A percentile compares a stretch with the other conserved stretches of the same genome.
These are phyloP conservation scores for Coreius guichenoti DNA, from an alignment of 2,797 vertebrate species.

Conservation along the genomic window DNA sequence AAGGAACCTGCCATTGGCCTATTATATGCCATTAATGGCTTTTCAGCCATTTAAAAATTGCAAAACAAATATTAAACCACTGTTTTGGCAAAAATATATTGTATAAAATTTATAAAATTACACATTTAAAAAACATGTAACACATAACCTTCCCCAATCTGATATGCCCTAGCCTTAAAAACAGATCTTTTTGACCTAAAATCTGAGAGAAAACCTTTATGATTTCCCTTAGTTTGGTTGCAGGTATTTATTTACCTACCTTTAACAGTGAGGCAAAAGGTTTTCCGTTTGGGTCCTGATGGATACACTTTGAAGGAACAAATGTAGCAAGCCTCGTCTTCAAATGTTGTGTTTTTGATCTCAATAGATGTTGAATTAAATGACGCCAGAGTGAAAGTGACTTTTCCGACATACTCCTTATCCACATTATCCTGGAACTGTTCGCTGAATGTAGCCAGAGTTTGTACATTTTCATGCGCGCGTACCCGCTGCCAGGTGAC, in stretches of 20 bases:
- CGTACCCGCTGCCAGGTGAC: constrained; percentile 72
- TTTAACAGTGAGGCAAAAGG: constrained; percentile 70
- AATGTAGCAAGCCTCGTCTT: constrained; percentile 73
- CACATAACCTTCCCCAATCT: neutral
- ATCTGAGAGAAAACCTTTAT: neutral
- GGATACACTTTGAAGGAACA: constrained; percentile 75
- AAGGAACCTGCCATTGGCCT: neutral
- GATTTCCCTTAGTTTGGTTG: neutral
- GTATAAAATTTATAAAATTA: neutral
- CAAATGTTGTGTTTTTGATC: constrained; percentile 67
- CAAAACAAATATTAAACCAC: neutral
- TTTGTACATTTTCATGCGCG: constrained; percentile 22
- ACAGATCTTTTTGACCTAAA: neutral
- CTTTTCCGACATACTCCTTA: constrained; percentile 52
- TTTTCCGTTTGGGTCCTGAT: constrained; percentile 60
- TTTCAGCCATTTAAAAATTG: neutral
- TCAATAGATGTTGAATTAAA: constrained; percentile 67
- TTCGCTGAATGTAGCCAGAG: constrained; percentile 71
- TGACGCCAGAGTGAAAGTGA: constrained; percentile 59
- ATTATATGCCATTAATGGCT: neutral
- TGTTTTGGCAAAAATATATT: neutral
- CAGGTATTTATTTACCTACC: constrained; percentile 60
- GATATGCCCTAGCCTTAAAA: neutral
- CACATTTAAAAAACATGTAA: neutral
- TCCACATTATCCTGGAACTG: constrained; percentile 63